Evolutionary conservation across 2,113 vertebrate genomes (phyloP), one percentile per base, ranked within the genome.

Genomic region (Pungitius pungitius): DNA sequence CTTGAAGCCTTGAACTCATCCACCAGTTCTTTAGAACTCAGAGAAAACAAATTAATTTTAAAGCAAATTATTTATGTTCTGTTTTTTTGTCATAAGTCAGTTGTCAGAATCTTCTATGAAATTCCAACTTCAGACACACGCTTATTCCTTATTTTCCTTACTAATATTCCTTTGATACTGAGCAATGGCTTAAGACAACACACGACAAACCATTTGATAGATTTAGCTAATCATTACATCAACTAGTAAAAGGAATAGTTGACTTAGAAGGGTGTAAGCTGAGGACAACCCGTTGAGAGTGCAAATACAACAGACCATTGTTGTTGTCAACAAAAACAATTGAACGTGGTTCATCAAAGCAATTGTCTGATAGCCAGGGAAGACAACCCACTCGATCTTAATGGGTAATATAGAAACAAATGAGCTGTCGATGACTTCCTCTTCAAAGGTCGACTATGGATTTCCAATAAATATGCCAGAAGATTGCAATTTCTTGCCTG

Each of bases 361-460:
- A 22, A 59, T 3, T 5, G n/a, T 26, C 26, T n/a, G n/a, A 26
- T 8, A 26, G 27, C 8, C 1, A 63, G 13, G 35, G n/a, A 42
- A 2, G 3, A 42, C 1, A 14, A 22, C 6, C 63, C 3, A 52
- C 15, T 9, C 22, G 43, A 8, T 62, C 10, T 47, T 4, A 42
- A 57, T 5, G 20, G 45, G 66, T 61, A 51, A 60, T 13, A 61
- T 17, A 35, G 33, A 56, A 62, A 2, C 24, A 52, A 54, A 49
- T 70, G 20, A 71, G 30, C 47, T 40, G 58, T 60, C 39, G 27
- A n/a, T 69, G 51, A 65, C 24, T 59, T 76, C 57, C 22, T 59
- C 51, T 54, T 76, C 35, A 70, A 33, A 74, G 52, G 26, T 66
- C 42, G n/a, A 13, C 15, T 55, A 73, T 74, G 17, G 66, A 71